These are phyloP conservation scores for Colaptes auratus DNA, from an alignment of 2,113 vertebrate species.

Conservation along the genomic window DNA sequence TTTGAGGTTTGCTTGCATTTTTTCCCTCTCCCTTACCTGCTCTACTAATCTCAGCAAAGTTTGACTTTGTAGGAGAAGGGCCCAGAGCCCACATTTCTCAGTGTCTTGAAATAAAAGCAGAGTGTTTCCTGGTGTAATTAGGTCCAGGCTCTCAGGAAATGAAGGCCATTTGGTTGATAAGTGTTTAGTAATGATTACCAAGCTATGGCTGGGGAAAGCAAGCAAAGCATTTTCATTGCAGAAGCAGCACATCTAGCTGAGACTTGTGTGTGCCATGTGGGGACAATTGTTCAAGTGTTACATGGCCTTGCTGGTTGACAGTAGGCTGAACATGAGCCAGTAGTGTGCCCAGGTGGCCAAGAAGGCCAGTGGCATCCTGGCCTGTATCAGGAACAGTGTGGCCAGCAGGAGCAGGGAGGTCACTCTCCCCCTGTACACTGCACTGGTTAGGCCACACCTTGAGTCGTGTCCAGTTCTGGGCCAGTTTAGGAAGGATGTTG, in stretches of 20 bases:
- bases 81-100: neutral
- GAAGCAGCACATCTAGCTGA: constrained; percentile 52
- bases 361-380: no score
- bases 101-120: neutral
- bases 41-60: neutral
- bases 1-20: constrained; percentile 1
- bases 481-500: no score
- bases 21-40: neutral
- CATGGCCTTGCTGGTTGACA: neutral
- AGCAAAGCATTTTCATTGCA: constrained; percentile 49
- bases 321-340: no score
- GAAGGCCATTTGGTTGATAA: constrained; percentile 59
- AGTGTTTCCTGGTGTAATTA: constrained; percentile 48
- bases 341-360: no score
- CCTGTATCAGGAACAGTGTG: no score
- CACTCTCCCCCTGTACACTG: no score
- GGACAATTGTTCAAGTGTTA: constrained; percentile 14
- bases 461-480: no score
- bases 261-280: constrained; percentile 16
- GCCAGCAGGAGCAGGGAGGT: no score
- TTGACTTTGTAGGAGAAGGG: neutral
- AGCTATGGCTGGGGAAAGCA: neutral
- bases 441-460: no score
- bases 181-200: constrained; percentile 53
- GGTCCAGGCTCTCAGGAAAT: constrained; percentile 67